Conservation (phyloP, 2,113 vertebrate species). For the Elanoides forficatus region DNA sequence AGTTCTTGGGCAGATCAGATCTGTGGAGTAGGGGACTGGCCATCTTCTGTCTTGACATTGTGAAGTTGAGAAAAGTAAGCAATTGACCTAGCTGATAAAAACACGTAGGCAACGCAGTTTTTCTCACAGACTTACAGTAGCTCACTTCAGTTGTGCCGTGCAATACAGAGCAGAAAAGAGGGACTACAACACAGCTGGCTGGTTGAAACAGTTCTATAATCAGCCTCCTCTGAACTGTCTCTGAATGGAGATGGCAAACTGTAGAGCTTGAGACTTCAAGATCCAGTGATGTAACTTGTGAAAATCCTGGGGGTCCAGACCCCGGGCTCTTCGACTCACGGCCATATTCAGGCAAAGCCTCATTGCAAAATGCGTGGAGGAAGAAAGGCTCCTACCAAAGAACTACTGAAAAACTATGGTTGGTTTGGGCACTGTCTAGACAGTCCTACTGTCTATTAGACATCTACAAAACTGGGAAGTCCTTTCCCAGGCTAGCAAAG, state of each 20-base stretch:
- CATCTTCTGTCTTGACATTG: background rate
- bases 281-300: background rate
- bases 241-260: background rate
- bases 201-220: background rate
- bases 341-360: background rate
- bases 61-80: background rate
- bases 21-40: background rate
- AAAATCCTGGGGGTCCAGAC: background rate
- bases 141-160: background rate
- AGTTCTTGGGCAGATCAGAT: background rate
- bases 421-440: background rate
- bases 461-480: background rate
- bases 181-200: background rate
- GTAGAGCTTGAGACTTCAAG: background rate
- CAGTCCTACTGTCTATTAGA: background rate
- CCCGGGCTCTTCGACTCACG: background rate
- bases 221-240: background rate
- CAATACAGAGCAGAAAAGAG: background rate
- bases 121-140: background rate
- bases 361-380: background rate
- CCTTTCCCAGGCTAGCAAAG: background rate
- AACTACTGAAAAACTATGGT: background rate
- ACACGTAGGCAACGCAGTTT: rapidly evolving
- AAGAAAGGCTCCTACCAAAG: background rate
- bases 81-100: background rate